Percentiles rank a stretch among this genome's conserved stretches.
phyloP scores from a whole-genome alignment of 2,113 vertebrate species.

The Burhinus bistriatus region DNA sequence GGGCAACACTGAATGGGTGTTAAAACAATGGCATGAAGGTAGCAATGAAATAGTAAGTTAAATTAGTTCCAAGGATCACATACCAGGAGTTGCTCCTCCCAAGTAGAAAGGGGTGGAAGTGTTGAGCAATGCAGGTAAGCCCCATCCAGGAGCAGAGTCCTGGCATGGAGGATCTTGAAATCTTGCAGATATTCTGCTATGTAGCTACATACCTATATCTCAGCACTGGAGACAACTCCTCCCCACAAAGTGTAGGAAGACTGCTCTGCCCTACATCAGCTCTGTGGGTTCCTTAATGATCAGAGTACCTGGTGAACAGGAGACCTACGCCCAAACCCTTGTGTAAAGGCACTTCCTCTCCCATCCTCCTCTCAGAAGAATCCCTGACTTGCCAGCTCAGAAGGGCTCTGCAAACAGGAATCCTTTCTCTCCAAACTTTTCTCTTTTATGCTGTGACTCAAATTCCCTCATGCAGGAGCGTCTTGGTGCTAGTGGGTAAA shows the following conservation, averaged over 20 bases:
- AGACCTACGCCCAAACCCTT: not conserved
- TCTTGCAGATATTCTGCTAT: not conserved
- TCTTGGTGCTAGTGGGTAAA: not conserved
- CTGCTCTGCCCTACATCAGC: not conserved
- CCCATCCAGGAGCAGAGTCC: not conserved
- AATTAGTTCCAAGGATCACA: not conserved
- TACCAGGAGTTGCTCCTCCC: accelerated
- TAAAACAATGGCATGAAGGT: not conserved
- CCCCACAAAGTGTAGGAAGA: not conserved
- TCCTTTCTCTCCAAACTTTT: not conserved
- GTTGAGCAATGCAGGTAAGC: not conserved
- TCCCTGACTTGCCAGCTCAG: not conserved
- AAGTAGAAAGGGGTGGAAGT: not conserved
- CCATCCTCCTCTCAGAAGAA: not conserved
- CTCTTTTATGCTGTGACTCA: not conserved
- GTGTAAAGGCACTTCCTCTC: not conserved
- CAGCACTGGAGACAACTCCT: not conserved
- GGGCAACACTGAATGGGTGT: not conserved
- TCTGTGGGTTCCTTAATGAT: not conserved
- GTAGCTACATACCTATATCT: not conserved
- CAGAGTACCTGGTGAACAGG: not conserved
- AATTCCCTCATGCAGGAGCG: accelerated
- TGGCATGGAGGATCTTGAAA: not conserved
- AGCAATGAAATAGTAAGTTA: not conserved
- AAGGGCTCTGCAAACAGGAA: not conserved